These are phyloP conservation scores for Criorhina ranunculi DNA, from an alignment of 2,888 invertebrate species.

Conservation along the genomic window DNA sequence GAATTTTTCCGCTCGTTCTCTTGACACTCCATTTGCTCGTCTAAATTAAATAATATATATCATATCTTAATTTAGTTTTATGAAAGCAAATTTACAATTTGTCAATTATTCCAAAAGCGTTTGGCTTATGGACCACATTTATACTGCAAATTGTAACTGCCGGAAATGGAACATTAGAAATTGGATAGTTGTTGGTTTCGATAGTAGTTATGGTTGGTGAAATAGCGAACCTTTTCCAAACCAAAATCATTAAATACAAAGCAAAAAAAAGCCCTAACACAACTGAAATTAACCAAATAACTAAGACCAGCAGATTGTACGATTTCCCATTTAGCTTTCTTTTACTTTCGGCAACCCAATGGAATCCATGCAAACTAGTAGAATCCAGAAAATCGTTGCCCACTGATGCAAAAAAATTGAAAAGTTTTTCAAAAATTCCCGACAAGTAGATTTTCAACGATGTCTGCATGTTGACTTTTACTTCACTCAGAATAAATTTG, in stretches of 20 bases:
- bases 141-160: conserved; percentile 88
- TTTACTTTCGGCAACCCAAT: conserved; percentile 35
- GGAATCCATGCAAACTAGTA: conserved; percentile 54
- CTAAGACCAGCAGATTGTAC: background rate
- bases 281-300: conserved; percentile 77
- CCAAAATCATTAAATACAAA: conserved; percentile 77
- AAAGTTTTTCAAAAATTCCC: background rate
- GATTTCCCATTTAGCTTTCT: background rate
- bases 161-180: conserved; percentile 89
- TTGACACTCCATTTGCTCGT: conserved; percentile 22
- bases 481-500: background rate
- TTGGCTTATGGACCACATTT: conserved; percentile 86
- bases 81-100: conserved; percentile 85
- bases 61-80: background rate
- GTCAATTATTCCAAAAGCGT: conserved; percentile 84
- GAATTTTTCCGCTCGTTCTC: conserved; percentile 23
- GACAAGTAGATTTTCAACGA: background rate
- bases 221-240: conserved; percentile 79
- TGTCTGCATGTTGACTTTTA: background rate
- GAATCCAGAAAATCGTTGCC: conserved; percentile 24
- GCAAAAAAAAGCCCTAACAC: conserved; percentile 77
- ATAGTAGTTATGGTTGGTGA: conserved; percentile 82
- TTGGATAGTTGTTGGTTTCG: conserved; percentile 87
- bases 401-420: background rate
- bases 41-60: background rate